These are phyloP conservation scores for Eurystomus gularis DNA, from an alignment of 2,113 vertebrate genomes.

Conservation along the genomic window DNA sequence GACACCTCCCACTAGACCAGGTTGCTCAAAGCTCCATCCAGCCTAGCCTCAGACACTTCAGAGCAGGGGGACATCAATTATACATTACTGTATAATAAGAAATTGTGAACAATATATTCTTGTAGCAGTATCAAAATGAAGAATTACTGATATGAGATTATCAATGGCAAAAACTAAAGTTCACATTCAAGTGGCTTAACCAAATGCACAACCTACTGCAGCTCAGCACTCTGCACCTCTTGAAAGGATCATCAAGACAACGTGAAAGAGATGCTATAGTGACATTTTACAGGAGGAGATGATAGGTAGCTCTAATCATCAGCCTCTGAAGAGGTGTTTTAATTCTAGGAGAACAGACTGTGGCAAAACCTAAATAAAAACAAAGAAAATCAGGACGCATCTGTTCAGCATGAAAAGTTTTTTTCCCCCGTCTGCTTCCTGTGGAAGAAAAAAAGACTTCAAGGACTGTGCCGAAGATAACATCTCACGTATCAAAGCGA, in stretches of 20 bases:
- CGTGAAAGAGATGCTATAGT: neutral
- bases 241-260: neutral
- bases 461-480: conserved; percentile 17
- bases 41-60: neutral
- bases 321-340: neutral
- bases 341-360: conserved; percentile 10
- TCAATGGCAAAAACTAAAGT: neutral
- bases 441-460: neutral
- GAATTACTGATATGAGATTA: neutral
- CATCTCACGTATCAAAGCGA: conserved; percentile 35
- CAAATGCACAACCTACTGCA: neutral
- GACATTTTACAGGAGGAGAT: neutral
- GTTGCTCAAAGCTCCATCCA: neutral
- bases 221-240: neutral
- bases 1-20: neutral
- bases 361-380: conserved; percentile 21
- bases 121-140: neutral
- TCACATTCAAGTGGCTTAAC: neutral
- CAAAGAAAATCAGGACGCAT: neutral
- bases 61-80: neutral
- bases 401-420: neutral
- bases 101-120: neutral
- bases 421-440: neutral
- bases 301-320: neutral
- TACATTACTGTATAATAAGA: neutral